Conservation (phyloP, 2,888 invertebrate genomes). For the Hyposoter didymator region DNA sequence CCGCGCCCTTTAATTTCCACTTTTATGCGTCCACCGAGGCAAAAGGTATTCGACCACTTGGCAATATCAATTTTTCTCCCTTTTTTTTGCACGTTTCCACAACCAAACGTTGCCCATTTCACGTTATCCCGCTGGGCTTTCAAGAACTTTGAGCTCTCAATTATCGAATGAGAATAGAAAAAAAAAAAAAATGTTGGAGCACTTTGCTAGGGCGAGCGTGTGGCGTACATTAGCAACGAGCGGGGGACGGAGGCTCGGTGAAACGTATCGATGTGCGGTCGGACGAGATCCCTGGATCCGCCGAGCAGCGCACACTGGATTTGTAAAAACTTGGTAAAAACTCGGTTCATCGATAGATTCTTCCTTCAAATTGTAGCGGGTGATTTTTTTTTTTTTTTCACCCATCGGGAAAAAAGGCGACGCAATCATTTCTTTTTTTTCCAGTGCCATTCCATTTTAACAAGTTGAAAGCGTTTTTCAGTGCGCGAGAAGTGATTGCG, state of each 20-base stretch:
- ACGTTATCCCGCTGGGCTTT: constrained; percentile 4
- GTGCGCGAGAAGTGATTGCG: too few relatives aligned
- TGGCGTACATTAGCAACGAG: not conserved
- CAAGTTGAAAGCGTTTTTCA: not conserved
- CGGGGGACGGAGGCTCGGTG: not conserved
- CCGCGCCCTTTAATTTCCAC: constrained; percentile 23
- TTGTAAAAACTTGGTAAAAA: too few relatives aligned
- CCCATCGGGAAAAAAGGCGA: too few relatives aligned
- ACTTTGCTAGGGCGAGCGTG: not conserved
- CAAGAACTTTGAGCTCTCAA: constrained; percentile 9
- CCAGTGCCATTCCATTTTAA: not conserved
- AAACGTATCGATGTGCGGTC: not conserved
- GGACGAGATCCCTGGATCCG: not conserved
- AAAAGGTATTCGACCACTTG: constrained; percentile 15
- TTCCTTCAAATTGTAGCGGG: too few relatives aligned
- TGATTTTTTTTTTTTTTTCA: too few relatives aligned
- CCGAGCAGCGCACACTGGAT: not conserved
- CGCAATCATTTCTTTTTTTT: too few relatives aligned
- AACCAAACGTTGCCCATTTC: not conserved
- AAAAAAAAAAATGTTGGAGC: not conserved
- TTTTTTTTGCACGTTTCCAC: constrained; percentile 10
- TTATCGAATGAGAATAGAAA: not conserved
- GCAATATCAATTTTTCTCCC: not conserved
- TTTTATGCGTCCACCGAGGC: constrained; percentile 24
- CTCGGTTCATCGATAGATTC: too few relatives aligned